These are phyloP conservation scores for Ellobius talpinus DNA, from an alignment of 2,113 vertebrate genomes.

Conservation along the genomic window DNA sequence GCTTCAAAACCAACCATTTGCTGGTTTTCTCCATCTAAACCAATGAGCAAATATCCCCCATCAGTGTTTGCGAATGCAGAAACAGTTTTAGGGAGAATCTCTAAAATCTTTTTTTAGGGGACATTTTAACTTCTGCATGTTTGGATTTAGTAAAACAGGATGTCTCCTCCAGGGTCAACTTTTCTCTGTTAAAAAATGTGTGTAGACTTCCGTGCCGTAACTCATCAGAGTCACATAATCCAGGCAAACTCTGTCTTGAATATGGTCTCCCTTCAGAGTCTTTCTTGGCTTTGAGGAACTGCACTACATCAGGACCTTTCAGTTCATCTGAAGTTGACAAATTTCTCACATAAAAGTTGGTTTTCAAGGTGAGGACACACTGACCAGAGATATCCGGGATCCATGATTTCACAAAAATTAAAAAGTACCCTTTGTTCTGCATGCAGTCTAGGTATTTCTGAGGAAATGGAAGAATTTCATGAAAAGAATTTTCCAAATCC, in stretches of 20 bases:
- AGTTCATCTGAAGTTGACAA: accelerated
- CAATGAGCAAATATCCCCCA: not conserved
- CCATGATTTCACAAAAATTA: conserved; percentile 73
- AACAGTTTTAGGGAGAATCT: not conserved
- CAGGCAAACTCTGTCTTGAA: not conserved
- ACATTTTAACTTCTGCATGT: not conserved
- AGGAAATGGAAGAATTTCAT: accelerated
- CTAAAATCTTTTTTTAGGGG: not conserved
- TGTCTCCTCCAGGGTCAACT: not conserved
- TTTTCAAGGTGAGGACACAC: not conserved
- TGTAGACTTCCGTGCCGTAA: no score
- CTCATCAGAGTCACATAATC: accelerated
- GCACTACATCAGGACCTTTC: no score
- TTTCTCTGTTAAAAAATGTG: not conserved
- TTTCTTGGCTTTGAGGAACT: not conserved
- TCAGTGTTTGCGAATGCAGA: not conserved
- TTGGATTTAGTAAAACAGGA: not conserved
- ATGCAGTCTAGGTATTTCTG: not conserved
- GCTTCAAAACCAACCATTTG: not conserved
- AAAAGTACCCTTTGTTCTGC: not conserved
- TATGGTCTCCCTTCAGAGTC: accelerated
- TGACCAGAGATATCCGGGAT: accelerated
- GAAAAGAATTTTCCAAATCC: conserved; percentile 45
- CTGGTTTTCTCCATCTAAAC: not conserved
- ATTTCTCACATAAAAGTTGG: not conserved